A percentile compares a stretch with the other conserved stretches of the same genome.
phyloP scores from a whole-genome alignment of 2,888 invertebrate species.

The Aromia moschata region DNA sequence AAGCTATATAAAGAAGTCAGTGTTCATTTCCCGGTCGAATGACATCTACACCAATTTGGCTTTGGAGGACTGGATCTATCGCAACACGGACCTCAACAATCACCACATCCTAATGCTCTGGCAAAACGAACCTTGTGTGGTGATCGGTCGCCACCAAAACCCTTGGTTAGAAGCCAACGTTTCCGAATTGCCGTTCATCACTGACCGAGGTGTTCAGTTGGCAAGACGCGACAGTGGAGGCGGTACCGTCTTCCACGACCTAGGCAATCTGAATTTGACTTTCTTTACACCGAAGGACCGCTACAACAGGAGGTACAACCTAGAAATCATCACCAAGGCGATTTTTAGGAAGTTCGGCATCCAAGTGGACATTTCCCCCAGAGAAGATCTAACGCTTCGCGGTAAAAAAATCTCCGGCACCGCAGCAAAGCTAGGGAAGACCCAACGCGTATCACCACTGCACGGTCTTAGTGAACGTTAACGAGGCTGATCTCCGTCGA shows the following conservation, averaged over 20 bases:
- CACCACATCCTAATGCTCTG: conserved; percentile 90
- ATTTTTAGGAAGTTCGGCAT: conserved; percentile 84
- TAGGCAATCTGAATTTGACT: conserved; percentile 91
- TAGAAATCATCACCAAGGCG: conserved; percentile 85
- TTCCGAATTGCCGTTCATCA: conserved; percentile 65
- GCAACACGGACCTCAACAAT: conserved; percentile 82
- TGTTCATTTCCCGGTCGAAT: conserved; percentile 90
- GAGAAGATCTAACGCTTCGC: conserved; percentile 88
- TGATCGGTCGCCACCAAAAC: conserved; percentile 96
- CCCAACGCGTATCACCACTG: conserved; percentile 96
- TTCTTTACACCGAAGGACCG: conserved; percentile 86
- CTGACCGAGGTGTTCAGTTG: conserved; percentile 74
- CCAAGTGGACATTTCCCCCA: conserved; percentile 77
- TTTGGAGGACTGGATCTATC: conserved; percentile 95
- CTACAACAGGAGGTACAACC: conserved; percentile 87
- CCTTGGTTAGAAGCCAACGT: conserved; percentile 94
- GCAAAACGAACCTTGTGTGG: conserved; percentile 93
- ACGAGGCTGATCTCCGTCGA: conserved; percentile 77
- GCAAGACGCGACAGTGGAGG: conserved; percentile 95
- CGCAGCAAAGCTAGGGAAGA: conserved; percentile 89
- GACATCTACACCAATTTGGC: conserved; percentile 95
- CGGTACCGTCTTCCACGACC: conserved; percentile 96
- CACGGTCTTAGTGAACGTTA: conserved; percentile 89
- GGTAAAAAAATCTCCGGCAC: conserved; percentile 88
- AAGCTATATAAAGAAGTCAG: conserved; percentile 77